Evolutionary conservation across 2,888 invertebrate species (phyloP), one percentile per base, ranked within the genome.

Genomic region (Latheticus oryzae): DNA sequence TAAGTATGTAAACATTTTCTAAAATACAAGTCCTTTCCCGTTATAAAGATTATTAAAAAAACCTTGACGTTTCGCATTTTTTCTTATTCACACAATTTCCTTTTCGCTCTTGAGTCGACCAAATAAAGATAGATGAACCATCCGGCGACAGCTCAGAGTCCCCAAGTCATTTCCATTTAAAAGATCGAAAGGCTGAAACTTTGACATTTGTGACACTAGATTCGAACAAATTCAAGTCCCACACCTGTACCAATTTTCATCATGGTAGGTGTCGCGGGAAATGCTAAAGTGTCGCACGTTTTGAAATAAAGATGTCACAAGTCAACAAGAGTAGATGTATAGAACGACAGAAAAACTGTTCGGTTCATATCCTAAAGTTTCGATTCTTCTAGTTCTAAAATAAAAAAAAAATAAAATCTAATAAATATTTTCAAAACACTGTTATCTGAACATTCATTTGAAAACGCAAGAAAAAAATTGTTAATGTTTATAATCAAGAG

Each of bases 111-210:
- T n/a, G 28, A 35, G 35, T 35, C 19, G 37, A 19, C 38, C 5
- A 38, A 50, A 50, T 38, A 50, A 38, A 38, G 50, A 50, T 50
- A 19, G 37, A 37, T 37, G 48, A 50, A 50, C 21, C 28, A 19
- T 28, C 50, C 16, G n/a, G 2, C 19, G 28, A 28, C 26, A 38
- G 37, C 19, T 19, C 7, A 7, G 38, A 50, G 28, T 26, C 38
- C 28, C 38, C n/a, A 30, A 48, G 38, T 50, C 37, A 50, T 50
- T 50, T 50, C 50, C 50, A 50, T 50, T 50, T 50, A 50, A 50
- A 38, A 50, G 50, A 50, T 50, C 38, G 37, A 50, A 28, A 38
- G 38, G 26, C 28, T 13, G 38, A 38, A 37, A 50, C 37, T 50
- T 50, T 50, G 50, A 50, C 50, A 23, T 37, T 50, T 37, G 50